Evolutionary conservation across 2,797 vertebrate genomes (phyloP).

Genomic region (Monodelphis domestica): DNA sequence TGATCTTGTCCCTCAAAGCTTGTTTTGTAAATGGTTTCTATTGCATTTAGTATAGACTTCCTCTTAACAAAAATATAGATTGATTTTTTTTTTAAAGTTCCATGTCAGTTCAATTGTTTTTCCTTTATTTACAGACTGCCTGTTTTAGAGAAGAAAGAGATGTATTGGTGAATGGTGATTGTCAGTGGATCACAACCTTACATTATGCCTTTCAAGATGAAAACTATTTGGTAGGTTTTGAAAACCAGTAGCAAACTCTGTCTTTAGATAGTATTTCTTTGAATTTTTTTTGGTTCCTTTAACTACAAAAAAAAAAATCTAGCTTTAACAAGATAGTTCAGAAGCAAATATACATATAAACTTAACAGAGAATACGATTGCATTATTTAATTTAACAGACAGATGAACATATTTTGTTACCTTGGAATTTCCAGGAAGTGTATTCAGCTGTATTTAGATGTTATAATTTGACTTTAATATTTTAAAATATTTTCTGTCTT

Average conservation of each 20-base stretch:
- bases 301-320: not conserved
- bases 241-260: slow-evolving; percentile 15
- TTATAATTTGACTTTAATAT: not conserved
- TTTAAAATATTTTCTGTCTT: not conserved
- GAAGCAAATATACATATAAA: accelerated
- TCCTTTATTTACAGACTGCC: slow-evolving; percentile 89
- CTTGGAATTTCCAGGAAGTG: not conserved
- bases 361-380: accelerated
- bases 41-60: not conserved
- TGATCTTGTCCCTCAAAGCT: not conserved
- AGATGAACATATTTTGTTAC: not conserved
- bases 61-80: slow-evolving; percentile 60
- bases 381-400: accelerated
- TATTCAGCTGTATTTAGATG: not conserved
- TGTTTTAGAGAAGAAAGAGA: slow-evolving; percentile 97
- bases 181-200: slow-evolving; percentile 97
- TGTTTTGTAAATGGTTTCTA: not conserved
- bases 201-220: slow-evolving; percentile 99
- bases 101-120: not conserved
- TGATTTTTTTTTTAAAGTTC: slow-evolving; percentile 40
- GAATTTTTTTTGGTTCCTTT: accelerated
- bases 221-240: slow-evolving; percentile 92
- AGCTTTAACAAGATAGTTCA: accelerated
- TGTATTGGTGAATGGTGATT: slow-evolving; percentile 96
- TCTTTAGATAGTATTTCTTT: not conserved